Evolutionary conservation across 2,797 vertebrate species (phyloP).

Genomic region (Clamator glandarius): DNA sequence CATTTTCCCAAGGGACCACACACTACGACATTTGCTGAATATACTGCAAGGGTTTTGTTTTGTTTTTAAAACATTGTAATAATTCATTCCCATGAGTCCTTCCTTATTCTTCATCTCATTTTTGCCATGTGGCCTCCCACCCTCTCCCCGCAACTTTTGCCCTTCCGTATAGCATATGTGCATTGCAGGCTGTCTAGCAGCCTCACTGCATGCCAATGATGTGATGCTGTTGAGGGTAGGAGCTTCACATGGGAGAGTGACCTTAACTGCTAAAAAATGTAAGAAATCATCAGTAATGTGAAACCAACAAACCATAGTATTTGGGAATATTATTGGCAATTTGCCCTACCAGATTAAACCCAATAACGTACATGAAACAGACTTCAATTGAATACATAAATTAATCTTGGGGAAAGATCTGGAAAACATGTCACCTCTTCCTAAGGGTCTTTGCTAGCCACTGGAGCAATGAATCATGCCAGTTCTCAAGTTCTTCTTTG

Average conservation of each 20-base stretch:
- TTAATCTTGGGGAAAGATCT: background rate
- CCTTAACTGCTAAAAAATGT: background rate
- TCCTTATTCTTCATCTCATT: background rate
- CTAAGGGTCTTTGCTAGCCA: background rate
- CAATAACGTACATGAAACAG: background rate
- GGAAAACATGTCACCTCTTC: background rate
- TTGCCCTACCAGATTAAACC: background rate
- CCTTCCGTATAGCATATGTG: rapidly evolving
- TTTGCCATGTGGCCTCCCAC: background rate
- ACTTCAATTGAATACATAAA: background rate
- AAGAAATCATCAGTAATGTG: background rate
- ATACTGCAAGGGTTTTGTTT: background rate
- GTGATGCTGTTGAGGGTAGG: background rate
- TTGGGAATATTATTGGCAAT: background rate
- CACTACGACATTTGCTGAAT: background rate
- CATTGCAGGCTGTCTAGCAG: background rate
- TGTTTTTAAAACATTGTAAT: background rate
- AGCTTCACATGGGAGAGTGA: background rate
- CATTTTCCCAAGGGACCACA: background rate
- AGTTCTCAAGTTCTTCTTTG: background rate
- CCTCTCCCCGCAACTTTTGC: background rate
- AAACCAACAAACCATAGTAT: background rate
- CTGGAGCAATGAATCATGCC: background rate
- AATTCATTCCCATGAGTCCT: background rate
- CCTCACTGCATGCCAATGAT: background rate